Evolutionary conservation across 2,797 vertebrate species (phyloP).

Genomic region (Mormyrops attenuatus): DNA sequence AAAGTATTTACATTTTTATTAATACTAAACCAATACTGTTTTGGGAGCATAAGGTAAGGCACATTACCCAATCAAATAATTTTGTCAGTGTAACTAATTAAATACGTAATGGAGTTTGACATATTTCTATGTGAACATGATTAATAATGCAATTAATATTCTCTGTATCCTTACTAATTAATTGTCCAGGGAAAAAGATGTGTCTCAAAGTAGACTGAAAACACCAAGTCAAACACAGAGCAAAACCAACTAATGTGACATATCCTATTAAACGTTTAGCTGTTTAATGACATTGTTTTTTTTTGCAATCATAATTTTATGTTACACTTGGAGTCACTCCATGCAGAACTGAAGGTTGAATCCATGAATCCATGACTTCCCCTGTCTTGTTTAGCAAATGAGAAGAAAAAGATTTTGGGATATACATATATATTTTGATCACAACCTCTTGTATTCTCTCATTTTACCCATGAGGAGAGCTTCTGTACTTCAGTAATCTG

Average conservation of each 20-base stretch:
- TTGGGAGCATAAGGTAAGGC: not conserved
- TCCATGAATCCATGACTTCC: conserved; percentile 12
- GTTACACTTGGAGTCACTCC: not conserved
- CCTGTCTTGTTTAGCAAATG: conserved; percentile 24
- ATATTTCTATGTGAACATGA: not conserved
- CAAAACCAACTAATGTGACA: not conserved
- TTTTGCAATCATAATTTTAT: conserved; percentile 31
- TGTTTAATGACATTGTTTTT: conserved; percentile 22
- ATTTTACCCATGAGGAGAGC: not conserved
- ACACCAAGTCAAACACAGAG: not conserved
- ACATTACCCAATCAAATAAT: conserved; percentile 9
- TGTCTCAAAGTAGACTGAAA: not conserved
- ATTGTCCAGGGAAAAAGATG: not conserved
- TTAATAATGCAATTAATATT: conserved; percentile 6
- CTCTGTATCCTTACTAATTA: not conserved
- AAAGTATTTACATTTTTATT: not conserved
- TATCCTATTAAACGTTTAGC: not conserved
- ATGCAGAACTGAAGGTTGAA: not conserved
- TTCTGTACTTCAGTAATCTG: not conserved
- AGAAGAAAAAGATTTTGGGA: not conserved
- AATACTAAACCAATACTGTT: not conserved
- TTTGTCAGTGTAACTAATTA: conserved; percentile 3
- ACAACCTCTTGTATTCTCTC: not conserved
- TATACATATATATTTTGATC: not conserved
- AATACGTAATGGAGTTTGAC: not conserved